Percentiles rank a stretch among this genome's conserved stretches.
Evolutionary conservation across 2,888 invertebrate genomes (phyloP).

Genomic region (Morpho achilles): DNA sequence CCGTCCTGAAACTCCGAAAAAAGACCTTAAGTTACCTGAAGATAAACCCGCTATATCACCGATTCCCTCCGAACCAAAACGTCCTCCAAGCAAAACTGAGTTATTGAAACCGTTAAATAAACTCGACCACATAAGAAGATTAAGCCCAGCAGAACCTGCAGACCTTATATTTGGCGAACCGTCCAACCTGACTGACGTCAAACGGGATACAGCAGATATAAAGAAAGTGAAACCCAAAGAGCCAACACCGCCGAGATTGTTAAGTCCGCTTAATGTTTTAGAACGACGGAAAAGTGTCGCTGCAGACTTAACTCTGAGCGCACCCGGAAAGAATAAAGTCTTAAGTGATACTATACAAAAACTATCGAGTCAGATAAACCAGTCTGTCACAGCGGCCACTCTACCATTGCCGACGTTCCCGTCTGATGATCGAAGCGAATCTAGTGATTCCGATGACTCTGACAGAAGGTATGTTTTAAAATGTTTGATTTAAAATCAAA

Average conservation of each 20-base stretch:
- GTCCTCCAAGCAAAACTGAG: slow-evolving; percentile 42
- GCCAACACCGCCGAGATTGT: slow-evolving; percentile 49
- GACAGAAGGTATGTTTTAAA: slow-evolving; percentile 56
- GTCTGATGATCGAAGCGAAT: slow-evolving; percentile 61
- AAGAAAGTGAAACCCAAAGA: slow-evolving; percentile 61
- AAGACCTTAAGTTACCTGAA: slow-evolving; percentile 34
- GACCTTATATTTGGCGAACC: slow-evolving; percentile 67
- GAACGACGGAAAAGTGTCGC: slow-evolving; percentile 67
- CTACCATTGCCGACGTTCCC: slow-evolving; percentile 57
- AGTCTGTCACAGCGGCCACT: slow-evolving; percentile 53
- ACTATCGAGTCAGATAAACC: slow-evolving; percentile 75
- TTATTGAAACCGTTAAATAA: slow-evolving; percentile 43
- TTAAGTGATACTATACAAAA: slow-evolving; percentile 82
- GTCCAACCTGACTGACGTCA: slow-evolving; percentile 53
- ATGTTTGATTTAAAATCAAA: not conserved
- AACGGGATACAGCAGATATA: slow-evolving; percentile 52
- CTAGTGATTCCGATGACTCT: slow-evolving; percentile 70
- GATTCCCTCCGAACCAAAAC: slow-evolving; percentile 38
- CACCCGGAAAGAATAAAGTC: slow-evolving; percentile 76
- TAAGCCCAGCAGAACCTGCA: slow-evolving; percentile 40
- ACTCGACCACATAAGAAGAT: slow-evolving; percentile 47
- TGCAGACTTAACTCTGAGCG: slow-evolving; percentile 55
- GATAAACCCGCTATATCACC: slow-evolving; percentile 34
- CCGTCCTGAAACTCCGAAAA: slow-evolving; percentile 51
- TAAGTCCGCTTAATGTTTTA: slow-evolving; percentile 60